Evolutionary conservation across 1,140 invertebrate genomes (phyloP).

Genomic region (Orchesella cincta): DNA sequence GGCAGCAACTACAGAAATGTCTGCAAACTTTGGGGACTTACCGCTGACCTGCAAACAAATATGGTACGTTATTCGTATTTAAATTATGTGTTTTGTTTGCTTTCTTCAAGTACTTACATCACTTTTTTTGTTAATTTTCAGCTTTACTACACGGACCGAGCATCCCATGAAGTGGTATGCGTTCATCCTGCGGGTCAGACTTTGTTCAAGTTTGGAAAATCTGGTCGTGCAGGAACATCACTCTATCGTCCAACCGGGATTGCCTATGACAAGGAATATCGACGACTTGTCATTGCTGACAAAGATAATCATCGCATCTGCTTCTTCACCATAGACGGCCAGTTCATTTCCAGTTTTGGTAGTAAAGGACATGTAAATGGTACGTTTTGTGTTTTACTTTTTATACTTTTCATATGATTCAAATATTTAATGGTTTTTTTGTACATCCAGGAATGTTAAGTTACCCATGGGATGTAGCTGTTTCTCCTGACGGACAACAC

Average conservation of each 20-base stretch:
- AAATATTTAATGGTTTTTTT: no score
- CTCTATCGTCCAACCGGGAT: constrained; percentile 90
- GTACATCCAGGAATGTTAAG: constrained; percentile 86
- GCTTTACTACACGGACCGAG: neutral
- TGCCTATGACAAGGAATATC: constrained; percentile 69
- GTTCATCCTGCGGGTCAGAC: neutral
- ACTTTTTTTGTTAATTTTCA: no score
- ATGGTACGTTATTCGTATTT: no score
- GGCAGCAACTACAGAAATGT: no score
- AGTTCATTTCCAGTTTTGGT: neutral
- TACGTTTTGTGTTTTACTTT: neutral
- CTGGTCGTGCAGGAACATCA: no score
- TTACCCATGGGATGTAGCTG: constrained; percentile 95
- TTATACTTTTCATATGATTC: neutral
- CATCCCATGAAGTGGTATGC: neutral
- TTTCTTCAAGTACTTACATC: no score
- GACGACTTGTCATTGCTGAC: constrained; percentile 85
- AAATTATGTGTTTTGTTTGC: no score
- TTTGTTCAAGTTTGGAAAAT: constrained; percentile 6
- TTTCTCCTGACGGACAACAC: constrained; percentile 67
- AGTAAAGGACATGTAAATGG: neutral
- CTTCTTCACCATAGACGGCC: constrained; percentile 62
- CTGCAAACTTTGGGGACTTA: no score
- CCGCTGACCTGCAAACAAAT: no score
- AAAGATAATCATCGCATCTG: constrained; percentile 96